Evolutionary conservation across 2,113 vertebrate species (phyloP).

Genomic region (Pantherophis guttatus): DNA sequence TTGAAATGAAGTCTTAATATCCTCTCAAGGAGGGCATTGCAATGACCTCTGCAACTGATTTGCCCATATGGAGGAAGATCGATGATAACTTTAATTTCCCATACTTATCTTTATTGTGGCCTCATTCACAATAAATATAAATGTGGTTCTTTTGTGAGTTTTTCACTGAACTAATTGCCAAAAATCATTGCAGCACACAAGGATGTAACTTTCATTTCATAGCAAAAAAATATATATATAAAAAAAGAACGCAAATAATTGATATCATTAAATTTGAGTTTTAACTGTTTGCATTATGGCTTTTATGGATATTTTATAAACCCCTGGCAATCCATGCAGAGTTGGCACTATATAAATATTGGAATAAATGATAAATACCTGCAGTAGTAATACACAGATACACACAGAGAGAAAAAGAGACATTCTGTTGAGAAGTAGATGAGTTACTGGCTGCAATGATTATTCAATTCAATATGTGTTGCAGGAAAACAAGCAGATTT

Average conservation of each 20-base stretch:
- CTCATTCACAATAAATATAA: background rate
- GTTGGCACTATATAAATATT: background rate
- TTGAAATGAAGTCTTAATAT: background rate
- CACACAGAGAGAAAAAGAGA: background rate
- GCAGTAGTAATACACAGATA: background rate
- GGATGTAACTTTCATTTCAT: background rate
- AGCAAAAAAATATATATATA: too few species aligned
- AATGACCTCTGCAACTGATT: background rate
- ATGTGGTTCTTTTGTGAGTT: background rate
- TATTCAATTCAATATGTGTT: conserved; percentile 20
- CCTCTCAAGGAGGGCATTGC: background rate
- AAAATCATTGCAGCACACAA: background rate
- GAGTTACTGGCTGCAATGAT: background rate
- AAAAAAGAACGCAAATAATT: background rate
- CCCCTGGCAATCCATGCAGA: background rate
- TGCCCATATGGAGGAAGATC: background rate
- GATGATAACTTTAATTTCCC: background rate
- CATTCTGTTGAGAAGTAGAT: background rate
- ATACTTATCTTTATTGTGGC: background rate
- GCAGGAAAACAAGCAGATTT: conserved; percentile 35
- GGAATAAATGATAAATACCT: background rate
- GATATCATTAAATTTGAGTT: background rate
- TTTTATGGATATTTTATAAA: background rate
- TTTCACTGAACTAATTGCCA: background rate
- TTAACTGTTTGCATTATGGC: background rate